Evolutionary conservation across 2,113 vertebrate species (phyloP), one percentile per base, ranked within the genome.

Genomic region (Peromyscus californicus): DNA sequence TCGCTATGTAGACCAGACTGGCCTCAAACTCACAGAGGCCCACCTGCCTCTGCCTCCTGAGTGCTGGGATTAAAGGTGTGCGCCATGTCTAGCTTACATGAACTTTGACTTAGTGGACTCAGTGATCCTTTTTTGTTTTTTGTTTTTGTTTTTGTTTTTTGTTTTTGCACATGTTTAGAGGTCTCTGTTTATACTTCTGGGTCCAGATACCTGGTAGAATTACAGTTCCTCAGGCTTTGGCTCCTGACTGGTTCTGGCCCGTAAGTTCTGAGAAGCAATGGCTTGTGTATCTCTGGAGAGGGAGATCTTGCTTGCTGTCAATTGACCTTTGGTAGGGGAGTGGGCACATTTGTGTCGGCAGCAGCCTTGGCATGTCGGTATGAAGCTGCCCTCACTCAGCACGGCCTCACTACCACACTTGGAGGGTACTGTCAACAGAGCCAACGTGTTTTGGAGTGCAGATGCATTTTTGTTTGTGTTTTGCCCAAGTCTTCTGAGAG

Each of bases 341-440:
- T 13, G 74, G 90, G 69, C 61, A 57, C 5, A 0, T 17, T 31
- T 4, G 57, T 11, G 54, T 8, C 12, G 59, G 61, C 7, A 48
- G 26, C 89, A 31, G 0, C 39, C 54, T 39, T 45, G 69, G 24
- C 78, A 0, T 3, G 0, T 2, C 9, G 48, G 51, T 57, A 29
- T 5, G 7, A 31, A 10, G 65, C 29, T 29, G 54, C 65, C n/a
- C 22, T 0, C 21, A 3, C 7, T 16, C 33, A 3, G 45, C n/a
- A 5, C 19, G 10, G 33, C 72, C n/a, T 78, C 16, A 12, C 54
- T 2, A 5, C 57, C n/a, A 8, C 11, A 19, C 48, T 9, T 16
- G 22, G 0, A 3, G 5, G 6, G 9, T n/a, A 15, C 61, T 51
- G 39, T 31, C 16, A 1, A 7, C 33, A 8, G 8, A n/a, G 84